Conservation (phyloP, 2,113 vertebrate genomes). For the Lophius piscatorius region DNA sequence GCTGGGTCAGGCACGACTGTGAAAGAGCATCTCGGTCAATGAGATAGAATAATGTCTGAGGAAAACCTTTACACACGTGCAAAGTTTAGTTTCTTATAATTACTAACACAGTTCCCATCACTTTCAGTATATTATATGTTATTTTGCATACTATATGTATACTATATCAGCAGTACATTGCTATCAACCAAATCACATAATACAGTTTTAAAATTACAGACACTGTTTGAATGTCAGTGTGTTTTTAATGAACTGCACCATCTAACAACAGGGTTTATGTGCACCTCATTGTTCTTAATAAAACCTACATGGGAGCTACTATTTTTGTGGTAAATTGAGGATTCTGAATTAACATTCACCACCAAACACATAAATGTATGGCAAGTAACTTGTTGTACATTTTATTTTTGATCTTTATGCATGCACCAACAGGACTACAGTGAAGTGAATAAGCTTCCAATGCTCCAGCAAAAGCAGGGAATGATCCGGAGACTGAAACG, state of each 20-base stretch:
- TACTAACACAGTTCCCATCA: neutral
- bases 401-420: conserved; percentile 16
- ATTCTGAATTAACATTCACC: neutral
- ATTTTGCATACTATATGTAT: neutral
- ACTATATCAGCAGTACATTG: too few relatives aligned
- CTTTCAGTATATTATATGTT: neutral
- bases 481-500: conserved; percentile 67
- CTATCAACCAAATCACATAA: too few relatives aligned
- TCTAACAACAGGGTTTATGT: neutral
- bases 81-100: neutral
- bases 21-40: neutral
- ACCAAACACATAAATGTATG: neutral
- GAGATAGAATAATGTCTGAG: neutral
- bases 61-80: neutral
- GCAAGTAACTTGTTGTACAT: conserved; percentile 8
- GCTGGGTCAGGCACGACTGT: neutral
- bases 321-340: neutral
- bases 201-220: too few relatives aligned
- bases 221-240: neutral
- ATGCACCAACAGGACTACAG: conserved; percentile 40
- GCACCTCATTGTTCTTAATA: neutral
- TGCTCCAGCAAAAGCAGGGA: conserved; percentile 45
- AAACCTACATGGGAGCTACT: neutral
- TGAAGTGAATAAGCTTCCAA: conserved; percentile 55
- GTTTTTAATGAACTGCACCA: too few relatives aligned